Evolutionary conservation across 2,113 vertebrate genomes (phyloP).

Genomic region (Rhinopithecus roxellana): DNA sequence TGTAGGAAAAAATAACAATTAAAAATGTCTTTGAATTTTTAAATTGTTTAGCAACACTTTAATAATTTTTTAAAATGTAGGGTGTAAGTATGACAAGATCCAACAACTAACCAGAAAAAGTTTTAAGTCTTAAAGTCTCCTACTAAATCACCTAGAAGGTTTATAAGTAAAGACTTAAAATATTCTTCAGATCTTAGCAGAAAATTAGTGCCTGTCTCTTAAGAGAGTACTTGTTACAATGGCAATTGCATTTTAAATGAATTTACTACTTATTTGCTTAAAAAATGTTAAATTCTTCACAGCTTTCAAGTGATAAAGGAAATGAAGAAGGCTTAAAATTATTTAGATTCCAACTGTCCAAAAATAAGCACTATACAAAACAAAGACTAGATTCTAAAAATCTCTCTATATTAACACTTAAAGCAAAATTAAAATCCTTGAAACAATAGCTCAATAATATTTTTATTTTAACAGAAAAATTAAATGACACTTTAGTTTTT

Average conservation of each 20-base stretch:
- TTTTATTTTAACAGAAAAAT: neutral
- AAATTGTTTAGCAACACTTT: neutral
- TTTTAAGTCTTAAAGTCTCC: neutral
- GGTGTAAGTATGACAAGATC: neutral
- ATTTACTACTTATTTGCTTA: neutral
- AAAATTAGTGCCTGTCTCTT: neutral
- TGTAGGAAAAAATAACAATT: neutral
- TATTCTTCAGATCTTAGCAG: neutral
- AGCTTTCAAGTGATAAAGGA: neutral
- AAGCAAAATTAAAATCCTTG: neutral
- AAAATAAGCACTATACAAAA: neutral
- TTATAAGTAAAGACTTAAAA: neutral
- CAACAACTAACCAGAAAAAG: neutral
- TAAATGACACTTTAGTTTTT: neutral
- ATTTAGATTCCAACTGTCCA: neutral
- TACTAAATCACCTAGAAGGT: neutral
- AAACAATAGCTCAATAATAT: neutral
- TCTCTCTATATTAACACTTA: neutral
- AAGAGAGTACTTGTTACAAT: neutral
- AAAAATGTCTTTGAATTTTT: neutral
- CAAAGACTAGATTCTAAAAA: neutral
- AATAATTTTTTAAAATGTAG: neutral
- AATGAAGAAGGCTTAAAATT: neutral
- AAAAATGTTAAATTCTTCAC: neutral
- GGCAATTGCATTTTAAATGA: neutral